These are phyloP conservation scores for Bombyx mori DNA, from an alignment of 1,140 invertebrate genomes.

Conservation along the genomic window DNA sequence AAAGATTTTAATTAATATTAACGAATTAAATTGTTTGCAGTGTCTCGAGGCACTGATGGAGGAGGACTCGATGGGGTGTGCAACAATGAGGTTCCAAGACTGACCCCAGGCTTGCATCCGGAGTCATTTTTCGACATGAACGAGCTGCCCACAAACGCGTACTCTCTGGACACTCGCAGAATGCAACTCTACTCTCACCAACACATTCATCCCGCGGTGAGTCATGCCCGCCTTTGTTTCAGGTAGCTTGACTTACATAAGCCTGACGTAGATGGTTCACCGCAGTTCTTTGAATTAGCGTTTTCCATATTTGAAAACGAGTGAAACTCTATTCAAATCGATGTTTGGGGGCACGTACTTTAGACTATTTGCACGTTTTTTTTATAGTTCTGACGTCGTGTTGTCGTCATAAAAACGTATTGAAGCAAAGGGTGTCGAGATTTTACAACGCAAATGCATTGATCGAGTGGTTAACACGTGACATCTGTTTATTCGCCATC, in stretches of 20 bases:
- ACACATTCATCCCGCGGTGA: slow-evolving; percentile 46
- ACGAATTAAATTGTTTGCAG: slow-evolving; percentile 23
- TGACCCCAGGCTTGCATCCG: slow-evolving; percentile 25
- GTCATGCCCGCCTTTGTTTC: slow-evolving; percentile 23
- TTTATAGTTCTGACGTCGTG: no score
- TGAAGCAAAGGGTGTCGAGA: no score
- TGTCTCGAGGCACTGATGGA: slow-evolving; percentile 45
- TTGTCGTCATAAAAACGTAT: no score
- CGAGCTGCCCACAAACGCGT: slow-evolving; percentile 38
- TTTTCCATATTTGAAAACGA: no score
- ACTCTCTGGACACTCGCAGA: slow-evolving; percentile 43
- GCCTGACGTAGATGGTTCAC: slow-evolving; percentile 6
- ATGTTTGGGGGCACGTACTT: no score
- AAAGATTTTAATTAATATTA: no score
- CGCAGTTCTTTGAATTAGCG: background rate
- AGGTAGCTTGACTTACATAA: slow-evolving; percentile 3
- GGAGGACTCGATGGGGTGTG: slow-evolving; percentile 29
- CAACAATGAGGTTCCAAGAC: slow-evolving; percentile 25
- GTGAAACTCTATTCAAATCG: no score
- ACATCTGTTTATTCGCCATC: no score
- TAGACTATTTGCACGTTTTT: no score
- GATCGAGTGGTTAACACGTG: no score
- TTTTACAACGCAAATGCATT: no score
- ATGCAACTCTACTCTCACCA: slow-evolving; percentile 51
- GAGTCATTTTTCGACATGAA: slow-evolving; percentile 45